Evolutionary conservation across 2,797 vertebrate genomes (phyloP), one percentile per base, ranked within the genome.

Genomic region (Sardinella longiceps): DNA sequence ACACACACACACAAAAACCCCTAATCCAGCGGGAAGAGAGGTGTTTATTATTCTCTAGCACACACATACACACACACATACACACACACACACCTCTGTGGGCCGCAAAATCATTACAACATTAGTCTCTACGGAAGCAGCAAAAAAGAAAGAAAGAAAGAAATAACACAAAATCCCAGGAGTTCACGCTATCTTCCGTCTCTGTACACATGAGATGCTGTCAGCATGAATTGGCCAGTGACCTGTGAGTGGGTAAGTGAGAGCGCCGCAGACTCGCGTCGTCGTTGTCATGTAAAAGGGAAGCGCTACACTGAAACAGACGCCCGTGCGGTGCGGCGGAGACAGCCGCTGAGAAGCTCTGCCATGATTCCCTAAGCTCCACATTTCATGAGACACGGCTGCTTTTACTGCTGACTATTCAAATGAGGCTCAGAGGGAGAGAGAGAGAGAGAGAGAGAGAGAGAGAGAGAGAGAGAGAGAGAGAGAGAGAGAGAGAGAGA

Each of bases 241-340:
- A 77, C 70, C 70, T 39, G 37, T 77, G 6, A 43, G 37, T 20
- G 1, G 33, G 37, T 43, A 15, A 43, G 30, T 14, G 30, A 37
- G 63, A 70, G 18, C 3, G 63, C 28, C 3, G 1, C 9, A 66
- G n/a, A 28, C 7, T 37, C 1, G 63, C 14, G 28, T 5, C 15
- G 15, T 39, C 6, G 12, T 1, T 18, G 15, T 23, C 0, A 39
- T 37, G 25, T 30, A 18, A 53, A 53, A 77, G 5, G 18, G 70
- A 77, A 77, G 70, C n/a, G 37, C 70, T 77, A 20, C 70, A n/a
- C 37, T 15, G 70, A 77, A 77, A 77, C 5, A 77, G 70, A 77
- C 6, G 70, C 70, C 10, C 2, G 18, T 1, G 18, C 46, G 25
- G 18, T 1, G 18, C 7, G 10, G 46, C 46, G 7, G 46, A 46